Evolutionary conservation across 2,888 invertebrate genomes (phyloP).

Genomic region (Apamea monoglypha): DNA sequence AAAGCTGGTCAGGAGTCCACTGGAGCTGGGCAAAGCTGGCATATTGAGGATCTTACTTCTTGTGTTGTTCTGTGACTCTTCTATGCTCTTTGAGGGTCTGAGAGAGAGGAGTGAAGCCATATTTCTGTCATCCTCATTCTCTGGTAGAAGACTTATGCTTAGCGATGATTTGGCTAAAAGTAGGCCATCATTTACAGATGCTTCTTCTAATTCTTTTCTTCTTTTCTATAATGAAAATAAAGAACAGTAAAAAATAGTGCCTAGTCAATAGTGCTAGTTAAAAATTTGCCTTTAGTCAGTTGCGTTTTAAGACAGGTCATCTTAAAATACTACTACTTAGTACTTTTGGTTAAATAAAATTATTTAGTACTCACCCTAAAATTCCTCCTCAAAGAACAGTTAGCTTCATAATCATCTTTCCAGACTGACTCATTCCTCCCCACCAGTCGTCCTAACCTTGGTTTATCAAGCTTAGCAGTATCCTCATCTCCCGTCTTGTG

Average conservation of each 20-base stretch:
- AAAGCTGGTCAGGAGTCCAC: slow-evolving; percentile 85
- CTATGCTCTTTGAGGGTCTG: slow-evolving; percentile 91
- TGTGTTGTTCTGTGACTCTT: slow-evolving; percentile 89
- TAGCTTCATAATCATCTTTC: slow-evolving; percentile 98
- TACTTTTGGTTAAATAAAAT: background rate
- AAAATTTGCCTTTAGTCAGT: background rate
- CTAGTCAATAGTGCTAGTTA: too few relatives aligned
- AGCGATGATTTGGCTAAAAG: slow-evolving; percentile 94
- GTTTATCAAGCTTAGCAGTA: slow-evolving; percentile 92
- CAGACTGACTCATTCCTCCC: slow-evolving; percentile 95
- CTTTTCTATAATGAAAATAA: slow-evolving; percentile 83
- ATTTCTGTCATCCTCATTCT: slow-evolving; percentile 94
- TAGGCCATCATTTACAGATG: slow-evolving; percentile 92
- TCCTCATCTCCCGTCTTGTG: slow-evolving; percentile 96
- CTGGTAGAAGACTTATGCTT: slow-evolving; percentile 94
- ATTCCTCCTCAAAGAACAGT: slow-evolving; percentile 94
- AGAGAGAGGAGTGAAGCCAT: slow-evolving; percentile 94
- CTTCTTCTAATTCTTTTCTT: slow-evolving; percentile 93
- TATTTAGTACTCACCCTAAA: slow-evolving; percentile 93
- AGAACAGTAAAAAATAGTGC: background rate
- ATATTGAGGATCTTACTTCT: slow-evolving; percentile 88
- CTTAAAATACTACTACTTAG: too few relatives aligned
- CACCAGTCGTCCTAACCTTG: slow-evolving; percentile 93
- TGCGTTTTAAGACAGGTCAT: too few relatives aligned
- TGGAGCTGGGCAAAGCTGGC: slow-evolving; percentile 90